Percentiles rank a stretch among this genome's conserved stretches.
Evolutionary conservation across 2,888 invertebrate genomes (phyloP).

Genomic region (Platycheirus albimanus): DNA sequence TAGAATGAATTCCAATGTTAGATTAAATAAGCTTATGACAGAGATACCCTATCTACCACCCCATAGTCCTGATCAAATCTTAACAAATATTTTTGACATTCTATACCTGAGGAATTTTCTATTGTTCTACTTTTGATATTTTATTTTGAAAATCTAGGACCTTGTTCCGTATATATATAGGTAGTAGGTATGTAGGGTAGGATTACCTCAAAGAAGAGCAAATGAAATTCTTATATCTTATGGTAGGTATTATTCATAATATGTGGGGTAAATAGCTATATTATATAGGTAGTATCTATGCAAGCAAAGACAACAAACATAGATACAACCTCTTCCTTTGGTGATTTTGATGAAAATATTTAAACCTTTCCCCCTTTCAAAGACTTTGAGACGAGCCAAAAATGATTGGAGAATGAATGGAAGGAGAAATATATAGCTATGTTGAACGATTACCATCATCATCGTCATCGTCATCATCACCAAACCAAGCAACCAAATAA

Average conservation of each 20-base stretch:
- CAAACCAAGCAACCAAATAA: conserved; percentile 8
- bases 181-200: too few species aligned
- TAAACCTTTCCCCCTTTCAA: conserved; percentile 20
- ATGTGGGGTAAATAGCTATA: conserved; percentile 19
- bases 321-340: background rate
- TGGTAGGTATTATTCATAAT: conserved; percentile 6
- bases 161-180: too few species aligned
- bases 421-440: conserved; percentile 12
- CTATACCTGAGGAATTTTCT: conserved; percentile 3
- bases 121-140: background rate
- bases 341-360: conserved; percentile 34
- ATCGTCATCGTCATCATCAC: conserved; percentile 11
- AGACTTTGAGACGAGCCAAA: background rate
- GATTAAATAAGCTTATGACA: background rate
- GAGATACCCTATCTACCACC: background rate
- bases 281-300: too few species aligned
- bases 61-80: background rate
- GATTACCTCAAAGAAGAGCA: conserved; percentile 33
- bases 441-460: conserved; percentile 30
- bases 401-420: too few species aligned
- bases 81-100: conserved; percentile 13
- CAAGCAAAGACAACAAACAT: conserved; percentile 1
- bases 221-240: conserved; percentile 24
- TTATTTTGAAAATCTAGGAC: too few species aligned
- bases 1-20: conserved; percentile 3